These are phyloP conservation scores for Anadara kagoshimensis DNA, from an alignment of 1,140 invertebrate species.

Conservation along the genomic window DNA sequence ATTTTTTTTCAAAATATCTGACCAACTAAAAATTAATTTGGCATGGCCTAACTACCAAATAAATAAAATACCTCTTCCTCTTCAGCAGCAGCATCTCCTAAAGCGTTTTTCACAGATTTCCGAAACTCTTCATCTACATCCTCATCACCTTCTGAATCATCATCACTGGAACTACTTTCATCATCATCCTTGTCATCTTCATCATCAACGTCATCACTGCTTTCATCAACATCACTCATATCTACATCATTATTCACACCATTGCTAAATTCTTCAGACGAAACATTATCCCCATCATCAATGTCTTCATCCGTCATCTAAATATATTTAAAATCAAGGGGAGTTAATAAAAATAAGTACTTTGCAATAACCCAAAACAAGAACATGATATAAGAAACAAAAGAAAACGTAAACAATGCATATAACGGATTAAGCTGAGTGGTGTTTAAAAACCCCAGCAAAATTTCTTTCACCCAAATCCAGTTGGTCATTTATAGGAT, in stretches of 20 bases:
- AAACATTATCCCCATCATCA: conserved; percentile 8
- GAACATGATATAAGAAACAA: not conserved
- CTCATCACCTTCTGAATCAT: conserved; percentile 22
- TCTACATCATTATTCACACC: not conserved
- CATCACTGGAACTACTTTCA: conserved; percentile 31
- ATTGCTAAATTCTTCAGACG: conserved; percentile 7
- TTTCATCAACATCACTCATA: conserved; percentile 10
- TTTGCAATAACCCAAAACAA: too few species aligned
- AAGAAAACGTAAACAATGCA: too few species aligned
- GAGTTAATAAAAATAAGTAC: too few species aligned
- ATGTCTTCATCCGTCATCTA: conserved; percentile 9
- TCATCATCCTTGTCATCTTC: conserved; percentile 21
- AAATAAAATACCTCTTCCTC: conserved; percentile 23
- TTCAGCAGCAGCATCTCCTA: conserved; percentile 39
- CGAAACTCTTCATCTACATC: conserved; percentile 42
- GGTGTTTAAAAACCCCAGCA: too few species aligned
- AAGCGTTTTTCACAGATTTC: conserved; percentile 37
- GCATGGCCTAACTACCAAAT: too few species aligned
- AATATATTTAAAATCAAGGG: too few species aligned
- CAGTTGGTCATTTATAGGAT: too few species aligned
- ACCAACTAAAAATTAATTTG: too few species aligned
- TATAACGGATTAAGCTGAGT: too few species aligned
- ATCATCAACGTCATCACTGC: not conserved
- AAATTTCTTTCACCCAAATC: too few species aligned
- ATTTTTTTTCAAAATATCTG: too few species aligned